These are phyloP conservation scores for Muschampia staudingeri DNA, from an alignment of 2,888 invertebrate genomes.

Conservation along the genomic window DNA sequence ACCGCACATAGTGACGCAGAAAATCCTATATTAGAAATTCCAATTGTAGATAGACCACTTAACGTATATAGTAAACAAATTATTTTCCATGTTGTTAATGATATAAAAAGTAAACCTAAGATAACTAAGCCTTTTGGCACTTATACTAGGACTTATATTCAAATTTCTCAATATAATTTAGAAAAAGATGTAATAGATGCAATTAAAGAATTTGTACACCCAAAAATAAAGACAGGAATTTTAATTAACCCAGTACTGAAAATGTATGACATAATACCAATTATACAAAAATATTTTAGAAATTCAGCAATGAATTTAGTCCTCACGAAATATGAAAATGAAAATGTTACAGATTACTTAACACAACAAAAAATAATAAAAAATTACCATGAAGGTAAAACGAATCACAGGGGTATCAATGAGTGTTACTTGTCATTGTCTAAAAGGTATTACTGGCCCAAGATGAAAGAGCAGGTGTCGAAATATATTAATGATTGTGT, in stretches of 20 bases:
- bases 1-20: background rate
- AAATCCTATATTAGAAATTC: background rate
- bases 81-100: background rate
- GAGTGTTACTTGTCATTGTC: conserved; percentile 45
- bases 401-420: conserved; percentile 50
- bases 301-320: conserved; percentile 15
- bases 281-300: conserved; percentile 35
- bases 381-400: conserved; percentile 36
- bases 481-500: conserved; percentile 33
- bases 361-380: conserved; percentile 37
- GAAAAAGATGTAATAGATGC: conserved; percentile 56
- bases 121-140: conserved; percentile 16
- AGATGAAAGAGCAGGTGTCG: background rate
- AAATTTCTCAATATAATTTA: conserved; percentile 12
- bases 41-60: background rate
- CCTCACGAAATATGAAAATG: conserved; percentile 8
- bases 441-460: conserved; percentile 14
- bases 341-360: conserved; percentile 33
- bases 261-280: conserved; percentile 21
- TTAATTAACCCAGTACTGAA: background rate
- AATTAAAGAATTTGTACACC: conserved; percentile 42
- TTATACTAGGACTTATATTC: background rate
- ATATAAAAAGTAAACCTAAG: background rate
- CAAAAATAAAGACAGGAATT: conserved; percentile 37
- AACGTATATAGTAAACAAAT: background rate